A percentile compares a stretch with the other conserved stretches of the same genome.
Conservation (phyloP, 2,888 invertebrate species). For the Leptarthrus brevirostris region DNA sequence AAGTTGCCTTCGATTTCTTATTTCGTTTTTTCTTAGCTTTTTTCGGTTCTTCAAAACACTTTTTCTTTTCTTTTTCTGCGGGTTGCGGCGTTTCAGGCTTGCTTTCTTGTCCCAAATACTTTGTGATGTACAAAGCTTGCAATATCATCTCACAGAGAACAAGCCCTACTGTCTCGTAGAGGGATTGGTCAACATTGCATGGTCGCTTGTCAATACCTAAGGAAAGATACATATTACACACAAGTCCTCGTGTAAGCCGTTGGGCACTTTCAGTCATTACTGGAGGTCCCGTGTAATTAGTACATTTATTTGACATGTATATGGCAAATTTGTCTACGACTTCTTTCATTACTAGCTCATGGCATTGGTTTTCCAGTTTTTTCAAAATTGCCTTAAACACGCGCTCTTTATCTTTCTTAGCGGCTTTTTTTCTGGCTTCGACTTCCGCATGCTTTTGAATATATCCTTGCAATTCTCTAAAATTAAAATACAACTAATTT, state of each 20-base stretch:
- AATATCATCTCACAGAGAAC: conserved; percentile 33
- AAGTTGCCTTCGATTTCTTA: neutral
- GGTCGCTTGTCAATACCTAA: conserved; percentile 2
- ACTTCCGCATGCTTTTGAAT: neutral
- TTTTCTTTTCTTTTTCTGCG: neutral
- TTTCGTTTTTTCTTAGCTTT: neutral
- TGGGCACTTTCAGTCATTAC: conserved; percentile 17
- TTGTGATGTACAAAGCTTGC: neutral
- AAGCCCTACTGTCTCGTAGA: conserved; percentile 19
- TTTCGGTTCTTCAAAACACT: neutral
- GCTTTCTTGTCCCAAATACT: neutral
- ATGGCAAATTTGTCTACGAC: conserved; percentile 31
- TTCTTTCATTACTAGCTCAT: conserved; percentile 23
- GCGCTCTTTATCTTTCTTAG: neutral
- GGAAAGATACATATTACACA: conserved; percentile 27
- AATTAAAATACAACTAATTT: neutral
- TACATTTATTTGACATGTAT: neutral
- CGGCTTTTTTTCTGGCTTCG: neutral
- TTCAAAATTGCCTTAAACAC: neutral
- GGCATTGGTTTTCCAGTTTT: conserved; percentile 26
- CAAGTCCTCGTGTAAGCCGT: conserved; percentile 9
- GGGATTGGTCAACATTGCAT: neutral
- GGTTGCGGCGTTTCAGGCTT: neutral
- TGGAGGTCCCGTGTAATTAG: neutral
- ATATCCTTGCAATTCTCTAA: neutral